Evolutionary conservation across 2,113 vertebrate species (phyloP), one percentile per base, ranked within the genome.

Genomic region (Campylomormyrus numenius): DNA sequence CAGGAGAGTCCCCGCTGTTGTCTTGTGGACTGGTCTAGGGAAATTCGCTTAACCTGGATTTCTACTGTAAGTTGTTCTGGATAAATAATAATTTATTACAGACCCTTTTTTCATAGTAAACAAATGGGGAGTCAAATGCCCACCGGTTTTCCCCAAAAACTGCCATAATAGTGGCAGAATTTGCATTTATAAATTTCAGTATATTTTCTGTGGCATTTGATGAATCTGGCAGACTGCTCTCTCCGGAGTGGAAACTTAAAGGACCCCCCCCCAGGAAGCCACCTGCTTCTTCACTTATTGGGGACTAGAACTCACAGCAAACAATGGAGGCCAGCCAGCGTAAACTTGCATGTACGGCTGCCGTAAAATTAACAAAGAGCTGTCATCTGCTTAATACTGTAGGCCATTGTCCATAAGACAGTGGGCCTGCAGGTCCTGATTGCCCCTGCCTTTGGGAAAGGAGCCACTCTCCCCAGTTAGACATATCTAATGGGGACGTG

Each of bases 271-370:
- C 15, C 2, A 89, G 84, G 84, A 85, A 21, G 53, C 49, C 77
- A 88, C 74, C 88, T 89, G 74, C 66, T 85, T 88, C 42, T 56
- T 89, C 42, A 92, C 88, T 88, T 90, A 85, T 66, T 21, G 46
- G 85, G 74, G 85, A 42, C 62, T 27, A 87, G 77, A 90, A 89
- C 77, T 70, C 48, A 84, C 66, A 42, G 52, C 50, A 39, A 42
- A 87, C 77, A 80, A 50, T 58, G 21, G 48, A 80, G 85, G 31
- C 83, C 53, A 58, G 52, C 50, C 87, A 88, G 24, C 15, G 13
- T n/a, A 85, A 56, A 48, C 50, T 48, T 83, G 39, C 87, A 66
- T 10, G 27, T 62, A 42, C 52, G 10, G 17, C 53, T 66, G 17
- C 24, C 1, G 56, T 13, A 66, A 15, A 39, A 62, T 52, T 87